Conservation (phyloP, 2,888 invertebrate genomes). For the Cryptophagus acutangulus region DNA sequence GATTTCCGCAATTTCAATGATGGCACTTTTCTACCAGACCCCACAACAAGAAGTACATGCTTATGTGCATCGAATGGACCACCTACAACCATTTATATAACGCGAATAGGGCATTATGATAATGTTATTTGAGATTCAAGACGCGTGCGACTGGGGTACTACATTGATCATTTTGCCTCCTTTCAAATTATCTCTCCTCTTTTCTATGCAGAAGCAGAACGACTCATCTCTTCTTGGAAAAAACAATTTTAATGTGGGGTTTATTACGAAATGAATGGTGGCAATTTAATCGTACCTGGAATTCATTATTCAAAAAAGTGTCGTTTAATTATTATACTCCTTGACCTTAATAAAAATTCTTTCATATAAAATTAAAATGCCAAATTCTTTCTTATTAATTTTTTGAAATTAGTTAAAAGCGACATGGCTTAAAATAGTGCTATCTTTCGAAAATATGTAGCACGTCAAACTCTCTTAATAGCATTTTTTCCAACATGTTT, state of each 20-base stretch:
- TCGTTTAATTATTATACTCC: constrained; percentile 14
- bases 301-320: constrained; percentile 17
- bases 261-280: no score
- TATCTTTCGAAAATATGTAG: no score
- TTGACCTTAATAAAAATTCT: background rate
- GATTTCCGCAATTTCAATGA: constrained; percentile 25
- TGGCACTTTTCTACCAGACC: constrained; percentile 25
- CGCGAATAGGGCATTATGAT: constrained; percentile 26
- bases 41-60: constrained; percentile 22
- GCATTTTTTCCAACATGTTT: no score
- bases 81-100: constrained; percentile 25
- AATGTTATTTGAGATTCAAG: constrained; percentile 24
- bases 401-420: constrained; percentile 1
- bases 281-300: no score
- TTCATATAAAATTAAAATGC: background rate
- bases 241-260: no score
- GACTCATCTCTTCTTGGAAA: constrained; percentile 26
- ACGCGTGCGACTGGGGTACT: constrained; percentile 24
- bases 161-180: no score
- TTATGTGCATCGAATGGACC: constrained; percentile 20
- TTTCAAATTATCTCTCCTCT: no score
- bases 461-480: no score
- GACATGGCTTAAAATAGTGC: no score
- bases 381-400: background rate
- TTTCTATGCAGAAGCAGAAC: no score